Base-by-base conservation (phyloP, 2,888 invertebrate species). In the Sturmia bella region DNA sequence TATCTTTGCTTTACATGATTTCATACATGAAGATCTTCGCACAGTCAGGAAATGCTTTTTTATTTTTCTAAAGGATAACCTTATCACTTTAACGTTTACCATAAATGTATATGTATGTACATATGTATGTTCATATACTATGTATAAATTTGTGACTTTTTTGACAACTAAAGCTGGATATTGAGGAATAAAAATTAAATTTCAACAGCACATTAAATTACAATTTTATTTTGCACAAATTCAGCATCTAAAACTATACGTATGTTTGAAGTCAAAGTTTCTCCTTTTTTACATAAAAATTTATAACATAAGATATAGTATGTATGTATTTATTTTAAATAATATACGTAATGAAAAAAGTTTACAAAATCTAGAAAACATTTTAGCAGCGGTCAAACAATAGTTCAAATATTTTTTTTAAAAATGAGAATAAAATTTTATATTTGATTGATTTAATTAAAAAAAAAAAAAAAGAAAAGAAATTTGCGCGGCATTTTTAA, bases 401-500 rank as follows among this genome's bases (percentile, higher is more conserved):
- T 87, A 87, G 84, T 86, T 87, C 88, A 87, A 88, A 87, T 86
- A 88, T 32, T 45, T n/a, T 11, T 68, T 6, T 3, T 27, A 27
- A 4, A 4, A 4, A 27, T 27, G 6, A 27, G 37, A 19, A 63
- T 39, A 52, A 17, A 19, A 24, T 27, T 27, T 27, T 27, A n/a
- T n/a, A n/a, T n/a, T n/a, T n/a, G n/a, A 37, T 63, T 56, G 69
- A 45, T 70, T 77, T 69, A 54, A 41, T 21, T 61, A 43, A 64
- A 13, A 32, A 32, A 41, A 48, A 59, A 4, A 17, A 32, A 21
- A 52, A 13, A 57, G 41, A 63, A 63, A 66, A 76, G 68, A 48
- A 79, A 87, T 85, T 86, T 86, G 86, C 86, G 81, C 84, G 83
- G 86, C 87, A 88, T 88, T 86, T 86, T 86, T 84, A 86, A 86